Evolutionary conservation across 2,888 invertebrate species (phyloP), one percentile per base, ranked within the genome.

Genomic region (Norana najaformis): DNA sequence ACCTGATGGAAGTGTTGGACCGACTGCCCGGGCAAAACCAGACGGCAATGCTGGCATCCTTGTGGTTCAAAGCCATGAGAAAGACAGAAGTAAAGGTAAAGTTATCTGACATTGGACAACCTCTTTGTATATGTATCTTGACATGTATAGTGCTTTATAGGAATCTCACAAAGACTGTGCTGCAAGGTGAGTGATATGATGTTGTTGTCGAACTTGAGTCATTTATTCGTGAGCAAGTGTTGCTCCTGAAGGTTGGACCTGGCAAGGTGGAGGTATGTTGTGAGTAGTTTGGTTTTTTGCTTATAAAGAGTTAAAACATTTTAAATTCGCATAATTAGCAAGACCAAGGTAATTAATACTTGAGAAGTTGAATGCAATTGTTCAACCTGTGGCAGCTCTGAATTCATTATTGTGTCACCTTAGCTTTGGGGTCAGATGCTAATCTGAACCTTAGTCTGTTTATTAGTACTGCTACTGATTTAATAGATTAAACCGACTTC

Each of bases 81-180:
- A 69, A n/a, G 69, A 69, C n/a, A 69, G 69, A 69, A 69, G n/a
- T n/a, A 69, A 69, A 69, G 69, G 69, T 69, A 69, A 69, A n/a
- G 2, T n/a, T 16, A 69, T n/a, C n/a, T 69, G 30, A 13, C 69
- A 69, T 30, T 69, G n/a, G n/a, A n/a, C n/a, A 69, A 8, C n/a
- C 69, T 69, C 69, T 69, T 30, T n/a, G 11, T n/a, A 16, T 69
- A n/a, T 69, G n/a, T 69, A 11, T n/a, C 69, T n/a, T 30, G n/a
- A 16, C 69, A 69, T 11, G n/a, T n/a, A n/a, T n/a, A 69, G 11
- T n/a, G 69, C 30, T 13, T n/a, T 69, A n/a, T 69, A 69, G n/a
- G 69, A 69, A n/a, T 69, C 69, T n/a, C 30, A 11, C n/a, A n/a
- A n/a, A n/a, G n/a, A n/a, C n/a, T n/a, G n/a, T n/a, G 23, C 69